These are phyloP conservation scores for Oreochromis spilurus DNA, from an alignment of 2,113 vertebrate species.

Conservation along the genomic window DNA sequence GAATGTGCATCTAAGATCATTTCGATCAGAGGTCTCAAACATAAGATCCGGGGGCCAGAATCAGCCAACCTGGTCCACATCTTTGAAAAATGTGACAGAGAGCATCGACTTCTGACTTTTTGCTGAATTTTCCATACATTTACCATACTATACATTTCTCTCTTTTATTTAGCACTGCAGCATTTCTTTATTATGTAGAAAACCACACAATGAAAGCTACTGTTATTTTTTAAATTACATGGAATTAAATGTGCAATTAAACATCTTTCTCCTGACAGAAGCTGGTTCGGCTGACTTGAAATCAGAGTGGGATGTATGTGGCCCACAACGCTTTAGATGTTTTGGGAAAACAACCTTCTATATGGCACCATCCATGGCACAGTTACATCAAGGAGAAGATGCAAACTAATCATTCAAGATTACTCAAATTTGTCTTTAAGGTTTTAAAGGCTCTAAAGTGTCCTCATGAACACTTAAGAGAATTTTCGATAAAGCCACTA, in stretches of 20 bases:
- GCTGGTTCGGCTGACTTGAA: background rate
- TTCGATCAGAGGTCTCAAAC: background rate
- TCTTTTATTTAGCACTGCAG: background rate
- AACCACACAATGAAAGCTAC: background rate
- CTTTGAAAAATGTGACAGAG: background rate
- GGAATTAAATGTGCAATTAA: background rate
- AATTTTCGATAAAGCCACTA: background rate
- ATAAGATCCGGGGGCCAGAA: background rate
- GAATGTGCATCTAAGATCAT: rapidly evolving
- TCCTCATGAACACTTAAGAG: background rate
- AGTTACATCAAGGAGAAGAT: background rate
- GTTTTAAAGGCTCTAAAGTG: background rate
- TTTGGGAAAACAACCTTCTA: background rate
- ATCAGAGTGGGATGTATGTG: background rate
- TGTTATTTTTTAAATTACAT: background rate
- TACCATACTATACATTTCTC: too few species aligned
- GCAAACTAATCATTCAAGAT: background rate
- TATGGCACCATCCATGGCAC: background rate
- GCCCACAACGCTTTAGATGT: background rate
- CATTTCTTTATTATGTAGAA: background rate
- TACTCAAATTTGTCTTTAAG: background rate
- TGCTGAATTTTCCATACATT: too few species aligned
- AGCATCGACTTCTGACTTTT: background rate
- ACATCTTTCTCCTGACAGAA: background rate
- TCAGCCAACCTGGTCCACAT: background rate